These are phyloP conservation scores for Ganaspis sp. DNA, from an alignment of 1,140 invertebrate genomes.

Conservation along the genomic window DNA sequence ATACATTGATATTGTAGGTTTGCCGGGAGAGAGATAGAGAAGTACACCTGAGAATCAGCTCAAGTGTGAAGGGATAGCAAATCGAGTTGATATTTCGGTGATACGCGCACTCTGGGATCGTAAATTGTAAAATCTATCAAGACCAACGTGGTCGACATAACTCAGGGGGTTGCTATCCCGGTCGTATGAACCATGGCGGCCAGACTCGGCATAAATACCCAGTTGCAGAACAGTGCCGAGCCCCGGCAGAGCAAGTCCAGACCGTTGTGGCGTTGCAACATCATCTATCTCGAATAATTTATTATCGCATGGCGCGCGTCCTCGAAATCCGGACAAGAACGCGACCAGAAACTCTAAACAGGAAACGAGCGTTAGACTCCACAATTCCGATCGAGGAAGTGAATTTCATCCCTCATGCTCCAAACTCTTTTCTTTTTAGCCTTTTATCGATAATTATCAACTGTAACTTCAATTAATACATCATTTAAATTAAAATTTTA, in stretches of 20 bases:
- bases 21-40: not conserved
- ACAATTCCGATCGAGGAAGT: conserved; percentile 26
- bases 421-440: not conserved
- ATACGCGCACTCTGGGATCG: conserved; percentile 64
- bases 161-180: conserved; percentile 67
- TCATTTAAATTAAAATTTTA: no score
- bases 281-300: conserved; percentile 77
- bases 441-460: no score
- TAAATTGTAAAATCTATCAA: conserved; percentile 78
- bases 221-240: conserved; percentile 71
- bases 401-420: not conserved
- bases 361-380: conserved; percentile 33
- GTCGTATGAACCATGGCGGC: conserved; percentile 75
- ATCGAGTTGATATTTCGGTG: conserved; percentile 52
- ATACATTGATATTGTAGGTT: no score
- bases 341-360: conserved; percentile 66
- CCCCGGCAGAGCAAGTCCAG: conserved; percentile 66
- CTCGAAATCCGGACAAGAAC: conserved; percentile 74
- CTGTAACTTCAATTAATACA: not conserved
- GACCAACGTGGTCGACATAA: conserved; percentile 76
- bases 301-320: conserved; percentile 71
- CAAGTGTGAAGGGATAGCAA: conserved; percentile 14
- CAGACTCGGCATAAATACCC: conserved; percentile 76
- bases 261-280: conserved; percentile 74
- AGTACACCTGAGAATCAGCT: conserved; percentile 9